A percentile compares a stretch with the other conserved stretches of the same genome.
Conservation (phyloP, 2,797 vertebrate genomes). For the Pseudochirops corinnae region DNA sequence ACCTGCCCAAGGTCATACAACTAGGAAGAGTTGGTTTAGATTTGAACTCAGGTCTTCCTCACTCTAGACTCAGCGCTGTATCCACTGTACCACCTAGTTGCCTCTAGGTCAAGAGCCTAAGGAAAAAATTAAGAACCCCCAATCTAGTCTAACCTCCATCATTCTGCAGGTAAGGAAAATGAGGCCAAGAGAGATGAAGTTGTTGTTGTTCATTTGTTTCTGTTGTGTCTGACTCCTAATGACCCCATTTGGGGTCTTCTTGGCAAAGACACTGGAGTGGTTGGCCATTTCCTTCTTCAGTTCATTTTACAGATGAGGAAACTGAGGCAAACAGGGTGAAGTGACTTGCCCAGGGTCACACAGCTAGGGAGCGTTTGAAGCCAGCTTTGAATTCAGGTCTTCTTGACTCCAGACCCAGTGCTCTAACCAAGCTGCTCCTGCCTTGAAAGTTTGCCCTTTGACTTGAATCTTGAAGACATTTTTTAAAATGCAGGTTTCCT, state of each 20-base stretch:
- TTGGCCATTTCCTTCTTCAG: background rate
- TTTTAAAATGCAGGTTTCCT: too few species aligned
- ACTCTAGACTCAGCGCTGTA: background rate
- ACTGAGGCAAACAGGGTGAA: background rate
- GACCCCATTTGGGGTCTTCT: background rate
- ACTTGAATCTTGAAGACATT: background rate
- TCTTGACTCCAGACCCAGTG: background rate
- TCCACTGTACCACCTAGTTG: background rate
- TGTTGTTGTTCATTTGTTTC: background rate
- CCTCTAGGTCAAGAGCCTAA: background rate
- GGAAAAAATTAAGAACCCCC: background rate
- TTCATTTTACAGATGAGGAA: background rate
- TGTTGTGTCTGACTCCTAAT: background rate
- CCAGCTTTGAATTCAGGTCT: background rate
- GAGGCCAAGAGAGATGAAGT: background rate
- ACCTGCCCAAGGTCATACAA: background rate
- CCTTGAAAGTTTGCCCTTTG: background rate
- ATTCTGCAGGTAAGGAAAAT: background rate
- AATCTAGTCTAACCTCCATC: background rate
- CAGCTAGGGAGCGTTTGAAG: background rate
- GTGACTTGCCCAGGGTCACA: background rate
- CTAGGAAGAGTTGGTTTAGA: background rate
- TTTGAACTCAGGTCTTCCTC: background rate
- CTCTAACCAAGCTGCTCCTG: background rate
- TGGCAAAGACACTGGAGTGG: background rate